Conservation (phyloP, 1,140 invertebrate genomes). For the Polypedilum pembai region DNA sequence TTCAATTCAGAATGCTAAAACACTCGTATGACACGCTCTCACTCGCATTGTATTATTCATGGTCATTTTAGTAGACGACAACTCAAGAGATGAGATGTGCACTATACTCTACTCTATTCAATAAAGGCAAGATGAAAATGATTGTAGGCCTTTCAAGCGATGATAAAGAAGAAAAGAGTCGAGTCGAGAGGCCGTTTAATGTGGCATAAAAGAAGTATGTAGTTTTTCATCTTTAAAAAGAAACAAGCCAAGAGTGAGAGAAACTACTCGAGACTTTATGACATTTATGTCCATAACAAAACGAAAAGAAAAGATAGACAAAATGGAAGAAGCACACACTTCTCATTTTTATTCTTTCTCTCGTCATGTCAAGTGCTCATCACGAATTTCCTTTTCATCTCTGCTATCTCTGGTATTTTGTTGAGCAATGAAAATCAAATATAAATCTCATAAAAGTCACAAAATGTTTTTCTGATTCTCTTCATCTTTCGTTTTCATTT, state of each 20-base stretch:
- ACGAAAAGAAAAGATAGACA: too few relatives aligned
- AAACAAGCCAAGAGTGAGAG: too few relatives aligned
- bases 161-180: too few relatives aligned
- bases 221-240: too few relatives aligned
- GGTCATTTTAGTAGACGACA: constrained; percentile 11
- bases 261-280: too few relatives aligned
- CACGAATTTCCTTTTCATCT: background rate
- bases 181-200: too few relatives aligned
- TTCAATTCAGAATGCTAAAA: background rate
- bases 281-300: background rate
- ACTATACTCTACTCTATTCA: background rate
- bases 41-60: background rate
- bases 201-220: too few relatives aligned
- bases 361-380: background rate
- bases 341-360: background rate
- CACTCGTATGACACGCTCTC: background rate
- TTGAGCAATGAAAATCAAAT: constrained; percentile 11
- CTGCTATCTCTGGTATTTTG: background rate
- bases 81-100: background rate
- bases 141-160: background rate
- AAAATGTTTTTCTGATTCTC: background rate
- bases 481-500: background rate
- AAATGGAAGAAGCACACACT: background rate
- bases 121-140: background rate
- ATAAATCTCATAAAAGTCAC: constrained; percentile 16